These are phyloP conservation scores for Dreissena rostriformis DNA, from an alignment of 1,140 invertebrate genomes.

Conservation along the genomic window DNA sequence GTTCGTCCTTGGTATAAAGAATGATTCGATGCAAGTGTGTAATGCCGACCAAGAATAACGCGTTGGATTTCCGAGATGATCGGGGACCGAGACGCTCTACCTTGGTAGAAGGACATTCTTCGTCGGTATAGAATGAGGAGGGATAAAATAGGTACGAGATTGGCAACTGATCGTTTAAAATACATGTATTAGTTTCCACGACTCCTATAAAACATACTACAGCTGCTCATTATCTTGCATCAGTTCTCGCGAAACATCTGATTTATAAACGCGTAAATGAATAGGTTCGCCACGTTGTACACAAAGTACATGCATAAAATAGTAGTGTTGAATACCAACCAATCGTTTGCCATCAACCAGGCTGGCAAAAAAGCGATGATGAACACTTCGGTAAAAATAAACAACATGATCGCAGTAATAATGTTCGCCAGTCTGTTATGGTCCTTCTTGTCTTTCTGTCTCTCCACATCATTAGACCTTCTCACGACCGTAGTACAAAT, in stretches of 20 bases:
- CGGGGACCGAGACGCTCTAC: too few species aligned
- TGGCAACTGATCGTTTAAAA: too few species aligned
- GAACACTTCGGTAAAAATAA: slow-evolving; percentile 78
- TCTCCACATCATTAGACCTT: slow-evolving; percentile 6
- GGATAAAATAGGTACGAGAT: too few species aligned
- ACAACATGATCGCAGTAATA: slow-evolving; percentile 76
- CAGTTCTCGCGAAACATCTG: slow-evolving; percentile 76
- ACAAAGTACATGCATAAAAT: slow-evolving; percentile 79
- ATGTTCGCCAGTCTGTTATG: slow-evolving; percentile 70
- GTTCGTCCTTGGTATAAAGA: too few species aligned
- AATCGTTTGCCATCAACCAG: slow-evolving; percentile 73
- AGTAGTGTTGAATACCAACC: slow-evolving; percentile 68
- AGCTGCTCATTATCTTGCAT: slow-evolving; percentile 59
- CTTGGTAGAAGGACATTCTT: too few species aligned
- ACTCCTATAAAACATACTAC: too few species aligned
- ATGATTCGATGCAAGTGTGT: too few species aligned
- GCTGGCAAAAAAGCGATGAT: slow-evolving; percentile 76
- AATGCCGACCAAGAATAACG: too few species aligned
- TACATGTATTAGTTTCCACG: too few species aligned
- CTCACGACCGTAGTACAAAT: slow-evolving; percentile 2
- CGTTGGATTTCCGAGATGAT: too few species aligned
- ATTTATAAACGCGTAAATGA: slow-evolving; percentile 80
- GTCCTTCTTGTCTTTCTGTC: slow-evolving; percentile 45
- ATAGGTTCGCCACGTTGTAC: slow-evolving; percentile 78
- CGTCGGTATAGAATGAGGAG: too few species aligned